A percentile compares a stretch with the other conserved stretches of the same genome.
Evolutionary conservation across 92 coral and sea anemone species (phyloP).

Genomic region (Epizoanthus rinbou): DNA sequence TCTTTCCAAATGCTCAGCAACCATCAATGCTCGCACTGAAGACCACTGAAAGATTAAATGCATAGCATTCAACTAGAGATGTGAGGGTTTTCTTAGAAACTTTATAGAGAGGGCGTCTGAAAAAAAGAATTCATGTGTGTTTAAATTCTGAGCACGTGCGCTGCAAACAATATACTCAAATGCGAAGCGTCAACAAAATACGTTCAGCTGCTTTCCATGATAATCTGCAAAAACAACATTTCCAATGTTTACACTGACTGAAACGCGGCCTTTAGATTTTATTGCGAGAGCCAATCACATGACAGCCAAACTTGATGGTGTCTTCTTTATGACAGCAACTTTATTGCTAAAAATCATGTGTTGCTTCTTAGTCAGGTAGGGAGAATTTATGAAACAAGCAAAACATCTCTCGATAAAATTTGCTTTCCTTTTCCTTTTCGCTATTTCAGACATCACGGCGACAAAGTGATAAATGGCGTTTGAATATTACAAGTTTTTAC

Average conservation of each 20-base stretch:
- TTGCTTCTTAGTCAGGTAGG: conserved; percentile 68
- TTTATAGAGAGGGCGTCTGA: not conserved
- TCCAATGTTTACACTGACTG: conserved; percentile 83
- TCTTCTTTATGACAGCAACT: conserved; percentile 70
- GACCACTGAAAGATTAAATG: not conserved
- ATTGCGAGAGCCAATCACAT: conserved; percentile 70
- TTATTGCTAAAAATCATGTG: conserved; percentile 81
- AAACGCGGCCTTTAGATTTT: conserved; percentile 69
- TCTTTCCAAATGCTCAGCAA: conserved; percentile 30
- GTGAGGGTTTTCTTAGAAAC: not conserved
- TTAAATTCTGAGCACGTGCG: conserved; percentile 37
- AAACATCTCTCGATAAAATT: conserved; percentile 19
- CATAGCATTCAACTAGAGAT: not conserved
- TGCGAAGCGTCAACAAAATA: conserved; percentile 31
- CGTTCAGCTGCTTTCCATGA: conserved; percentile 69
- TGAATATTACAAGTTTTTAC: not conserved
- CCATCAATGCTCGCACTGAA: not conserved
- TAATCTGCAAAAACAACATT: conserved; percentile 87
- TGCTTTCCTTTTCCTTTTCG: not conserved
- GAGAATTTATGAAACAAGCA: conserved; percentile 60
- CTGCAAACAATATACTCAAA: conserved; percentile 20
- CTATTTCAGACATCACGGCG: not conserved
- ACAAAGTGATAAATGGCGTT: not conserved
- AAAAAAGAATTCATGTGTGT: not conserved
- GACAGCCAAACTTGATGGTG: conserved; percentile 54